Percentiles rank a stretch among this genome's conserved stretches.
phyloP scores from a whole-genome alignment of 2,797 vertebrate genomes.

The Artibeus lituratus region DNA sequence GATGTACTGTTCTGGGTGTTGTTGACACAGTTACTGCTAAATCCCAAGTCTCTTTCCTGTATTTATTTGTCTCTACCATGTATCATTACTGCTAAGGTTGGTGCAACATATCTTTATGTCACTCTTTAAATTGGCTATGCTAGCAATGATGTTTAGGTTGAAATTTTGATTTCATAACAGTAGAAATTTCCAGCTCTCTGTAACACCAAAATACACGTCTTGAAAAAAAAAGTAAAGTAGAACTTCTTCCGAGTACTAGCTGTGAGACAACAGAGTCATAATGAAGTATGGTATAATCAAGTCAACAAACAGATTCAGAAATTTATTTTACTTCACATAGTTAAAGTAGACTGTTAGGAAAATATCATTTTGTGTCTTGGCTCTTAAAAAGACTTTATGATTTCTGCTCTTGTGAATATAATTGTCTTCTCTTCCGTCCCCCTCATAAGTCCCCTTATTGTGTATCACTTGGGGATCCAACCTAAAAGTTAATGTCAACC shows the following conservation, averaged over 20 bases:
- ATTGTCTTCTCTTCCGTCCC: background rate
- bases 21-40: background rate
- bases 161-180: background rate
- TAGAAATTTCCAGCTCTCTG: background rate
- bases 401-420: background rate
- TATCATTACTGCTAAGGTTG: background rate
- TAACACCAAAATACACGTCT: background rate
- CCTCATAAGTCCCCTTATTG: background rate
- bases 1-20: background rate
- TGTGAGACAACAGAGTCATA: background rate
- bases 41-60: background rate
- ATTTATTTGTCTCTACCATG: background rate
- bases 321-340: background rate
- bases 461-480: background rate
- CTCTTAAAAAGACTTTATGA: background rate
- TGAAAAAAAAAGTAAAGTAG: background rate
- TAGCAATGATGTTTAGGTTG: background rate
- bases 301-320: background rate
- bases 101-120: background rate
- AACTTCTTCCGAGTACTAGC: background rate
- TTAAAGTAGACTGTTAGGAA: background rate
- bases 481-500: background rate
- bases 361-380: background rate
- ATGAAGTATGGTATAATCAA: background rate
- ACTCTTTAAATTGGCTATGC: background rate